phyloP scores from a whole-genome alignment of 2,888 invertebrate genomes.

The Nowickia ferox region DNA sequence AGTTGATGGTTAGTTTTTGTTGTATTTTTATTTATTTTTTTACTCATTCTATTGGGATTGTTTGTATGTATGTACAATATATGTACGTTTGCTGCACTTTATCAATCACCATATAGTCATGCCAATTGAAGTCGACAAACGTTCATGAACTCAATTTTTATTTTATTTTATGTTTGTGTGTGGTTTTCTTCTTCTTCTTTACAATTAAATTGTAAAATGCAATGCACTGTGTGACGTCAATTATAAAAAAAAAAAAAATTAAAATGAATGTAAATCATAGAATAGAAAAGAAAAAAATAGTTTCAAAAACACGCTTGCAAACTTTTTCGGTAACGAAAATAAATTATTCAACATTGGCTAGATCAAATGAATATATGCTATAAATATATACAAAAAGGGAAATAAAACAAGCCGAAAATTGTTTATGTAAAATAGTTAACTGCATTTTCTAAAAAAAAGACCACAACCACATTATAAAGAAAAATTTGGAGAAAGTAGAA shows the following conservation, averaged over 20 bases:
- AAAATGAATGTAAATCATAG: slow-evolving; percentile 14
- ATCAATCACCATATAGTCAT: slow-evolving; percentile 15
- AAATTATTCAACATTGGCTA: too few species aligned
- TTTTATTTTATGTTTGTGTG: neutral
- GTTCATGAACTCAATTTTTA: slow-evolving; percentile 80
- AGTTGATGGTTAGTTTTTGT: slow-evolving; percentile 6
- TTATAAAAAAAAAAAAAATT: slow-evolving; percentile 60
- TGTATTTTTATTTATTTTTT: neutral
- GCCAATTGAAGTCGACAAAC: slow-evolving; percentile 80
- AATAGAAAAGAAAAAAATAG: neutral
- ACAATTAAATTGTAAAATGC: slow-evolving; percentile 56
- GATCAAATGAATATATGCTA: too few species aligned
- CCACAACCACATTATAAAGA: too few species aligned
- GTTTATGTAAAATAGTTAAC: too few species aligned
- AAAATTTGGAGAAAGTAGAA: too few species aligned
- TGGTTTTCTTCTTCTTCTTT: neutral
- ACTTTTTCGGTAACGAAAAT: neutral
- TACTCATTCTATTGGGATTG: slow-evolving; percentile 18
- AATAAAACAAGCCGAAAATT: too few species aligned
- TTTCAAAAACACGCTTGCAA: neutral
- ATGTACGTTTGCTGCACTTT: slow-evolving; percentile 52
- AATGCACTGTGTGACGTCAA: slow-evolving; percentile 71
- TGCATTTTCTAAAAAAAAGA: too few species aligned
- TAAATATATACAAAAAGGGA: too few species aligned
- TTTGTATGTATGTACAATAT: slow-evolving; percentile 9